Percentiles rank a stretch among this genome's conserved stretches.
phyloP scores from a whole-genome alignment of 2,888 invertebrate genomes.

The Tortricodes alternella region DNA sequence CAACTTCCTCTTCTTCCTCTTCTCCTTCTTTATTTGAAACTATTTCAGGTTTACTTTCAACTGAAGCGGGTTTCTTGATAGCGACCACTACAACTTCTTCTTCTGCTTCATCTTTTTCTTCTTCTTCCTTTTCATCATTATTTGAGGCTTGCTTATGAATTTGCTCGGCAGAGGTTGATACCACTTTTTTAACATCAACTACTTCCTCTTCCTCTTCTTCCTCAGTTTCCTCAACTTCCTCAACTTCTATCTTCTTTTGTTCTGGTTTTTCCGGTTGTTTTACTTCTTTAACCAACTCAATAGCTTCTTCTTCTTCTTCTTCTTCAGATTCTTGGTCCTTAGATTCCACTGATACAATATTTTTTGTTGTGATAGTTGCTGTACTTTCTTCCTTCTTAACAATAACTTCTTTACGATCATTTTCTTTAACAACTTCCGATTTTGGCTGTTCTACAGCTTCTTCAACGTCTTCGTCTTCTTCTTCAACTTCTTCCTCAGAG shows the following conservation, averaged over 20 bases:
- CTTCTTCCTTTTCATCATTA: constrained; percentile 32
- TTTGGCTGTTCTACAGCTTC: constrained; percentile 47
- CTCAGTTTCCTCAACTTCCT: constrained; percentile 33
- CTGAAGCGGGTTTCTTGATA: constrained; percentile 31
- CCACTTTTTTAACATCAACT: constrained; percentile 27
- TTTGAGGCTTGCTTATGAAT: constrained; percentile 31
- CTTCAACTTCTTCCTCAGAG: constrained; percentile 37
- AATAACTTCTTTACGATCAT: constrained; percentile 45
- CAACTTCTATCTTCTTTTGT: constrained; percentile 27
- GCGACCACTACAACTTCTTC: constrained; percentile 34
- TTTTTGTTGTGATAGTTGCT: constrained; percentile 61
- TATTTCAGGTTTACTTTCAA: constrained; percentile 33
- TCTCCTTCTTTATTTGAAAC: constrained; percentile 35
- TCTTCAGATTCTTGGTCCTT: constrained; percentile 37
- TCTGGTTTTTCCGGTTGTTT: constrained; percentile 39
- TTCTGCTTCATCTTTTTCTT: constrained; percentile 37
- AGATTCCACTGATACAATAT: constrained; percentile 56
- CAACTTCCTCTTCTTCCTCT: constrained; percentile 38
- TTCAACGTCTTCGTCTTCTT: constrained; percentile 51
- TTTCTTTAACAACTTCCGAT: constrained; percentile 43
- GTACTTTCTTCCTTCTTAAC: constrained; percentile 63
- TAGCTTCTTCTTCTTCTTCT: constrained; percentile 44
- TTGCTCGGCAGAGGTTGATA: constrained; percentile 29
- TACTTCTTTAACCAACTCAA: constrained; percentile 48
- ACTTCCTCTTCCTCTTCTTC: constrained; percentile 33